Evolutionary conservation across 1,140 invertebrate species (phyloP), one percentile per base, ranked within the genome.

Genomic region (Hypsibius dujardini): DNA sequence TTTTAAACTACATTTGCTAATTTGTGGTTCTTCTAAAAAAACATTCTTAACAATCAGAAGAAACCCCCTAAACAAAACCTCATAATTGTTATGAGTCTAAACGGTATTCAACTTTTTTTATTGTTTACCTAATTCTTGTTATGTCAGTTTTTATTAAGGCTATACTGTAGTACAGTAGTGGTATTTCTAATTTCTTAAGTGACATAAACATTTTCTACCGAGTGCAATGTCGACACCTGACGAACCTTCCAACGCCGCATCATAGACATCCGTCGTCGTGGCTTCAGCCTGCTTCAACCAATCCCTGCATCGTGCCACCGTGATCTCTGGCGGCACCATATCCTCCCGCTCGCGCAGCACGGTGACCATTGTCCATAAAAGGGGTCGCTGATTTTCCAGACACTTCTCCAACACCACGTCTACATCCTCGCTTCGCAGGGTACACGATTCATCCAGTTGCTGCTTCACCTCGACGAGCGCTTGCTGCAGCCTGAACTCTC

Each of bases 171-270:
- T n/a, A 7, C 50, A 56, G 7, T 56, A 7, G n/a, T 56, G n/a
- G 7, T 12, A 7, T 56, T 12, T 56, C 50, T n/a, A 56, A n/a
- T 12, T 56, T n/a, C 50, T 12, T n/a, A 56, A 56, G n/a, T 12
- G n/a, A n/a, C 7, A 7, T 12, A n/a, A 56, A 56, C n/a, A 56
- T n/a, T 7, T 56, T 56, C 7, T 56, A 56, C 7, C 50, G 7
- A 56, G n/a, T 56, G n/a, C n/a, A 56, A 56, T 56, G 50, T 56
- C n/a, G n/a, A 12, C 7, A 7, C 50, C n/a, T 7, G 7, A 56
- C 50, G 50, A n/a, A 56, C 50, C 50, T 56, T 56, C 50, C 50
- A 56, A n/a, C 50, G 50, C 50, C 7, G 50, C n/a, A n/a, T 56
- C 50, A n/a, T 56, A 56, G 7, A 56, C n/a, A 12, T 56, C 50